Percentiles rank a stretch among this genome's conserved stretches.
Evolutionary conservation across 2,113 vertebrate genomes (phyloP).

Genomic region (Tor tambroides): DNA sequence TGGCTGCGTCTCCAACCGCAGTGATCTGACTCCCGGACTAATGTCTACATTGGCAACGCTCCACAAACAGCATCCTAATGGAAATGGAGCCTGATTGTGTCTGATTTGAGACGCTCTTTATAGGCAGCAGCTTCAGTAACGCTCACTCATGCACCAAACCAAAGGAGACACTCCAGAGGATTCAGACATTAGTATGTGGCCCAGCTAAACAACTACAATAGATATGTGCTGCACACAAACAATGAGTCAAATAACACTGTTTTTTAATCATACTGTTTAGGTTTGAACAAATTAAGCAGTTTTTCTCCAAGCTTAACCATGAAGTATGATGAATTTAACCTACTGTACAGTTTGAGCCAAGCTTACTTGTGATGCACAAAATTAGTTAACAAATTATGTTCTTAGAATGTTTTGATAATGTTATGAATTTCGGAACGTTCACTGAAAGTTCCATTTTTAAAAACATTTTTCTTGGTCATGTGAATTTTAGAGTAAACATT

Average conservation of each 20-base stretch:
- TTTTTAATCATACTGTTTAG: background rate
- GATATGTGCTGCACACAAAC: background rate
- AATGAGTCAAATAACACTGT: background rate
- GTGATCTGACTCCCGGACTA: background rate
- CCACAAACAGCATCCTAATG: constrained; percentile 30
- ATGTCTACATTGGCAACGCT: constrained; percentile 1
- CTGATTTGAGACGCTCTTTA: constrained; percentile 25
- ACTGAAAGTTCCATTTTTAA: too few relatives aligned
- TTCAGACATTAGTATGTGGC: background rate
- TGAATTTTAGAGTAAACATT: too few relatives aligned
- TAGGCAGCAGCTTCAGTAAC: background rate
- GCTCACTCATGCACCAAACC: constrained; percentile 1
- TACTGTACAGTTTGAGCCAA: too few relatives aligned
- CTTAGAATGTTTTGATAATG: too few relatives aligned
- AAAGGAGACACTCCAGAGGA: background rate
- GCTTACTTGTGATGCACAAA: too few relatives aligned
- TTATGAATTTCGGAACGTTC: too few relatives aligned
- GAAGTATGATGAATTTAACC: too few relatives aligned
- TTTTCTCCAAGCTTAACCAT: too few relatives aligned
- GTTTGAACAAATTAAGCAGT: too few relatives aligned
- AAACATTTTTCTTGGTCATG: too few relatives aligned
- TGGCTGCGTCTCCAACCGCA: background rate
- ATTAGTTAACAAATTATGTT: too few relatives aligned
- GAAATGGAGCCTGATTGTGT: constrained; percentile 10
- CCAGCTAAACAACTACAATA: background rate